phyloP scores from a whole-genome alignment of 1,140 invertebrate species.

The Trachymyrmex cornetzi region DNA sequence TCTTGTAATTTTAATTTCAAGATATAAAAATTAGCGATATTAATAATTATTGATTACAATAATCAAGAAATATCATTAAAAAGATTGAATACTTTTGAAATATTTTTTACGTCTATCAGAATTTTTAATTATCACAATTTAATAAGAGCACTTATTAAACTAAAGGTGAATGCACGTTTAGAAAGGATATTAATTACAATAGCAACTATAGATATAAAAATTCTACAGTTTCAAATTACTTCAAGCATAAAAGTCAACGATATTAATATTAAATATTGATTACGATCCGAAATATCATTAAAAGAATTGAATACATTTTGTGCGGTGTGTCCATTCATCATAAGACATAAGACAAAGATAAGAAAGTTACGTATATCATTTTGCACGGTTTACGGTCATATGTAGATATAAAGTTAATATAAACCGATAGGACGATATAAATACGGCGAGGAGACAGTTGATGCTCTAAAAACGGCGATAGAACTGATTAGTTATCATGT shows the following conservation, averaged over 20 bases:
- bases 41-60: neutral
- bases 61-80: no score
- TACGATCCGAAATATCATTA: neutral
- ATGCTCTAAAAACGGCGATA: constrained; percentile 26
- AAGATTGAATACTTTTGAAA: neutral
- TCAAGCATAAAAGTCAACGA: neutral
- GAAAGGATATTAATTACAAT: constrained; percentile 1
- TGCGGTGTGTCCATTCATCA: neutral
- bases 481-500: constrained; percentile 41
- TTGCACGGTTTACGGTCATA: constrained; percentile 24
- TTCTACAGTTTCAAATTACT: neutral
- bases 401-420: constrained; percentile 41
- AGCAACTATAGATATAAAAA: neutral
- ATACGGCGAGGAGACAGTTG: constrained; percentile 36
- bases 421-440: constrained; percentile 38
- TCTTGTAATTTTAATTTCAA: neutral
- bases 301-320: constrained; percentile 5
- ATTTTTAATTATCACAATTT: constrained; percentile 15
- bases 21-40: neutral
- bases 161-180: neutral
- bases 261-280: neutral
- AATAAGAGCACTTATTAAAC: neutral
- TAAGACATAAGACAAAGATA: neutral
- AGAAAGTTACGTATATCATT: constrained; percentile 31
- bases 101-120: neutral